A percentile compares a stretch with the other conserved stretches of the same genome.
Conservation (phyloP, 2,113 vertebrate genomes). For the Hydropotes inermis region DNA sequence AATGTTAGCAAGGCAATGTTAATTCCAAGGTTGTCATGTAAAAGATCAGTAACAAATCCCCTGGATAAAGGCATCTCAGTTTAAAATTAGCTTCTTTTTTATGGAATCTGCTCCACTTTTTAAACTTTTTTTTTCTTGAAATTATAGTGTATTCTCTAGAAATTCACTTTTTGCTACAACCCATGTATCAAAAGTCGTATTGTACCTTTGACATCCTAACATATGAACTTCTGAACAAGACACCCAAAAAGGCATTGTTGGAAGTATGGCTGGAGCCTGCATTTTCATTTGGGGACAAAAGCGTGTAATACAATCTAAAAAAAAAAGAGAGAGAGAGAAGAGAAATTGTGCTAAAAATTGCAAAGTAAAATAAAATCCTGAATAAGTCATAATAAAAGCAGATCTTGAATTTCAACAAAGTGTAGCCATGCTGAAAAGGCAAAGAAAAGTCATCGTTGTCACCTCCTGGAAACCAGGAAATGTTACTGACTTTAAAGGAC, state of each 20-base stretch:
- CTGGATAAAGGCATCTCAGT: background rate
- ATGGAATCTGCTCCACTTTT: background rate
- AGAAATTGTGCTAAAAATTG: background rate
- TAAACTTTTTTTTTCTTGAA: background rate
- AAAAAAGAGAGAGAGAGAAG: background rate
- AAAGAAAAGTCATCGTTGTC: background rate
- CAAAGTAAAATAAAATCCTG: background rate
- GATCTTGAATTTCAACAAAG: background rate
- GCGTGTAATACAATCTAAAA: background rate
- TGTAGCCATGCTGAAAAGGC: background rate
- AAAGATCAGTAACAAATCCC: background rate
- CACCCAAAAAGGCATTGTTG: background rate
- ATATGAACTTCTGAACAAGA: constrained; percentile 16
- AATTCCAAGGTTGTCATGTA: background rate
- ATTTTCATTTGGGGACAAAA: background rate
- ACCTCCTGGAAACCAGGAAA: background rate
- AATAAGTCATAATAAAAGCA: background rate
- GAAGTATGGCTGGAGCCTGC: background rate
- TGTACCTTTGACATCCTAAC: background rate
- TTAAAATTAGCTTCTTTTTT: background rate
- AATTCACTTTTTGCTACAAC: background rate
- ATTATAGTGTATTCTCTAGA: background rate
- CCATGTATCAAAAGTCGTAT: background rate
- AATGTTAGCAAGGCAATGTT: background rate
- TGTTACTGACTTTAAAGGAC: background rate